Evolutionary conservation across 2,888 invertebrate species (phyloP).

Genomic region (Lacanobia wlatinum): DNA sequence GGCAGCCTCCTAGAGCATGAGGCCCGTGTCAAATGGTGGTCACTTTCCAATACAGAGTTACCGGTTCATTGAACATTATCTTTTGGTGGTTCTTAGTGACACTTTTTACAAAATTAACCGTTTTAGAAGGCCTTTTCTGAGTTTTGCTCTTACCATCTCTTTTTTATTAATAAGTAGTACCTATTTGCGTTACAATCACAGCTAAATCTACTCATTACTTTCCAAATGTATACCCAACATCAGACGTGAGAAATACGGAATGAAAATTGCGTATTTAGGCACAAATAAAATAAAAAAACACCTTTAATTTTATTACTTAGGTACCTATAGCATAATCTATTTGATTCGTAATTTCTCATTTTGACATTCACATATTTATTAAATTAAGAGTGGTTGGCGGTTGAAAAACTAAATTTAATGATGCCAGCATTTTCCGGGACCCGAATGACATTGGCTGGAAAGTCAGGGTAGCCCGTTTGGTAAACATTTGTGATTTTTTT

Average conservation of each 20-base stretch:
- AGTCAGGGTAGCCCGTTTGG: no score
- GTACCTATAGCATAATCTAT: no score
- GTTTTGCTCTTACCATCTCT: neutral
- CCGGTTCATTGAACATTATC: slow-evolving; percentile 48
- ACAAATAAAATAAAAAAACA: no score
- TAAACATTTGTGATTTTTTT: no score
- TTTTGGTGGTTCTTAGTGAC: slow-evolving; percentile 18
- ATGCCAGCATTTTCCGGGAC: neutral
- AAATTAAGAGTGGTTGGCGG: neutral
- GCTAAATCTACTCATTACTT: neutral
- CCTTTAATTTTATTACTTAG: no score
- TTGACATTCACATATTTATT: neutral
- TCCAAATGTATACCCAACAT: neutral
- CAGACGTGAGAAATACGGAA: no score
- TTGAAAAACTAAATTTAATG: neutral
- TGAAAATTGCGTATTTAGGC: no score
- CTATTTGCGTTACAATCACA: neutral
- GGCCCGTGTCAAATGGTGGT: slow-evolving; percentile 15
- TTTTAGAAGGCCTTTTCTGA: neutral
- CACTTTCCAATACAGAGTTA: slow-evolving; percentile 52
- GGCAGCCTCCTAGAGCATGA: slow-evolving; percentile 16
- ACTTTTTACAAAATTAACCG: slow-evolving; percentile 18
- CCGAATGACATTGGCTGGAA: neutral
- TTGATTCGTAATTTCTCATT: neutral
- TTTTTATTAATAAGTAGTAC: neutral